Base-by-base conservation (phyloP, 2,113 vertebrate species). In the Cnemophilus loriae region DNA sequence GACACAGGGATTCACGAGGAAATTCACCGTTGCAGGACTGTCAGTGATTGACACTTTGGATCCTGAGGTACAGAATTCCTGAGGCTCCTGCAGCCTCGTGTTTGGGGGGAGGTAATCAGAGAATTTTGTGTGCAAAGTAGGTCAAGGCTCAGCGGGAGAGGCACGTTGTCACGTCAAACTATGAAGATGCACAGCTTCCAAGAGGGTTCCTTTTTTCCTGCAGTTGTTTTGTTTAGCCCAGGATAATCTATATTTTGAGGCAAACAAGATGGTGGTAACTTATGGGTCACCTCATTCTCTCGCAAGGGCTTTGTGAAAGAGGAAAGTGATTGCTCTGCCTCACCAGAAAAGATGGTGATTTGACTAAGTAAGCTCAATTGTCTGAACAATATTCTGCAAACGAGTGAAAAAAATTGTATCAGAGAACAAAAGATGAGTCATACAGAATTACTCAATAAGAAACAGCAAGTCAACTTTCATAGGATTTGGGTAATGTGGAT, bases 361-460 rank as follows among this genome's bases (percentile, higher is more conserved):
- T 41, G 60, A 70, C 67, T 42, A 73, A 80, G 75, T 4, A 13
- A 92, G 79, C 76, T 81, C 86, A 67, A 81, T 89, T 81, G 83
- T 63, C 80, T 86, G 89, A 95, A 89, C 80, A 93, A 90, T 84
- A 32, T 44, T 74, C 94, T 89, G 86, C 86, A 92, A 93, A 82
- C 7, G 44, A 94, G 67, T 15, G 52, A 74, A 76, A 83, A 93
- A 92, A 83, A 53, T 41, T 30, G 22, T 65, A 39, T 74, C 82
- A 35, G 74, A 49, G 95, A 93, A 65, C 67, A 89, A 93, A 96
- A 86, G 49, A 18, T 93, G 88, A 96, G 83, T 94, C 95, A 96
- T 47, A 19, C 10, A 22, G 71, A 83, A 90, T 81, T 90, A 88
- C 76, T 96, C 85, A 61, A 30, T 41, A 57, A 87, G 76, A 84